Evolutionary conservation across 1,140 invertebrate species (phyloP), one percentile per base, ranked within the genome.

Genomic region (Aphelinus certus): DNA sequence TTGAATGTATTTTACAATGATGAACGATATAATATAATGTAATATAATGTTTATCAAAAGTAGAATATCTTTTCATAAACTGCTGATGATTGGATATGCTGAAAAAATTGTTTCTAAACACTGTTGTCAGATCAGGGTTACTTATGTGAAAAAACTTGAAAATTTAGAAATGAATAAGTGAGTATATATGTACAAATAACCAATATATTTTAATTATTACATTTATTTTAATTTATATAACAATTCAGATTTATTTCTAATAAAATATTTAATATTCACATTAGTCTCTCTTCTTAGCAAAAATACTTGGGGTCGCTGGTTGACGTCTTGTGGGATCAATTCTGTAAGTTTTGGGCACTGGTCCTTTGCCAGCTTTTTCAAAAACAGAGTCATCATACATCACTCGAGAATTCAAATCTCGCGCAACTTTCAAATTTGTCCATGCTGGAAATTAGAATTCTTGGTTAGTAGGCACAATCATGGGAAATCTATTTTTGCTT

Each of bases 291-390:
- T 75, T 80, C 68, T 83, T 81, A 2, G 76, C 67, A 9, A 76
- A 7, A 46, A 80, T 49, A 64, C 61, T 70, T 51, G 73, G 7
- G 51, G 4, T 53, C 42, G 53, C 57, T 60, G 70, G n/a, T 53
- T 73, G 9, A 9, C 2, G 9, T 68, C 91, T 91, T 60, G 94
- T 96, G 45, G 96, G 96, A 87, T 98, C 93, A 83, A 92, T 93
- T 85, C 94, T 93, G 82, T 92, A 98, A 0, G 96, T 98, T 86
- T 96, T 97, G 43, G 92, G 88, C 60, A 97, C 79, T 0, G 96
- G 94, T 2, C 94, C 95, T 84, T 92, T 92, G 49, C 95, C 96
- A 7, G 96, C 95, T 85, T 91, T 91, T 76, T 91, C 91, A 83
- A 98, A 98, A 64, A 92, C 90, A 66, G 94, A 89, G 79, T 93